phyloP scores from a whole-genome alignment of 2,797 vertebrate genomes.

The Novumbra hubbsi region DNA sequence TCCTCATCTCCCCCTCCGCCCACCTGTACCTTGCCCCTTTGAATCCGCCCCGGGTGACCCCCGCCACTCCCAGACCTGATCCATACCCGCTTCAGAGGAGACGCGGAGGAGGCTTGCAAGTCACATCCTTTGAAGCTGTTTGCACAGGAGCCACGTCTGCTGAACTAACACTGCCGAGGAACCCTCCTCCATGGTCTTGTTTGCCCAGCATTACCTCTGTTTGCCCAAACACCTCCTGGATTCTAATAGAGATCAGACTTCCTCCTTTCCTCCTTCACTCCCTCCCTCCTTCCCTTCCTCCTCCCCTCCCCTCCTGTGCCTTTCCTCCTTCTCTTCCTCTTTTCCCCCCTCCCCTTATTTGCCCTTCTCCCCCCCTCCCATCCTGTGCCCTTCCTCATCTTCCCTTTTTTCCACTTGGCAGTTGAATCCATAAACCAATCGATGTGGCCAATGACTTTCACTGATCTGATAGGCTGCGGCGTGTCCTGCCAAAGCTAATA shows the following conservation, averaged over 20 bases:
- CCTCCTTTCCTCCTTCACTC: constrained; percentile 13
- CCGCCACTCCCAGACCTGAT: constrained; percentile 48
- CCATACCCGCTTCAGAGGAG: constrained; percentile 79
- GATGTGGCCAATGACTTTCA: constrained; percentile 71
- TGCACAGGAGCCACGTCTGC: constrained; percentile 74
- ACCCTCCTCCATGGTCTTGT: constrained; percentile 76
- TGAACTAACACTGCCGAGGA: constrained; percentile 74
- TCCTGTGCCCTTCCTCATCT: constrained; percentile 33
- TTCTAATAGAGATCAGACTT: constrained; percentile 74
- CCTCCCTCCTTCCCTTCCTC: constrained; percentile 25
- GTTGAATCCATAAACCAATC: constrained; percentile 80
- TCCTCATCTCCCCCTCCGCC: constrained; percentile 71
- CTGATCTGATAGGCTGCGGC: constrained; percentile 70
- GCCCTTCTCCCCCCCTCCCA: constrained; percentile 7
- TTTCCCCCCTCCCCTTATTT: constrained; percentile 45
- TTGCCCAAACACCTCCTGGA: constrained; percentile 81
- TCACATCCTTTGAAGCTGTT: constrained; percentile 81
- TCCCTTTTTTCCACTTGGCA: constrained; percentile 62
- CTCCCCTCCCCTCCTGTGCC: constrained; percentile 8
- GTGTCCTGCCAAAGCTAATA: constrained; percentile 82
- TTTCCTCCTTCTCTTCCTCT: constrained; percentile 37
- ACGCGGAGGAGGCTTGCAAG: constrained; percentile 77
- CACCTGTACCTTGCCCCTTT: constrained; percentile 42
- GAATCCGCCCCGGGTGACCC: constrained; percentile 42
- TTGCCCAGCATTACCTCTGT: constrained; percentile 81